These are phyloP conservation scores for Siderastrea siderea DNA, from an alignment of 92 coral and sea anemone species.

Conservation along the genomic window DNA sequence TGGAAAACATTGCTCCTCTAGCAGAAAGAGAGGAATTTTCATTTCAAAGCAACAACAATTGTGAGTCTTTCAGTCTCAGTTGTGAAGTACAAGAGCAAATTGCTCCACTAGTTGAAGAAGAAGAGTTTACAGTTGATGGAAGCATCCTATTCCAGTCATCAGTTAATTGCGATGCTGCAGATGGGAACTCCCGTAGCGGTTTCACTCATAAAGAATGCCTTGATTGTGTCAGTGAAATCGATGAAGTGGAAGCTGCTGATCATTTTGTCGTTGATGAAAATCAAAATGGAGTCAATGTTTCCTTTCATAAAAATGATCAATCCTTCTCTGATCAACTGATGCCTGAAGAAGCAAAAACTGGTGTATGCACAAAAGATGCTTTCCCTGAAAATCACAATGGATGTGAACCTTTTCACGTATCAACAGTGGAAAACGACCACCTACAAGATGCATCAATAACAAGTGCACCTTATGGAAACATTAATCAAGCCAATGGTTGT, in stretches of 20 bases:
- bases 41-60: background rate
- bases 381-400: background rate
- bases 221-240: slow-evolving; percentile 11
- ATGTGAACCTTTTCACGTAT: background rate
- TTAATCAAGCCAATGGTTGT: background rate
- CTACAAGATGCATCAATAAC: background rate
- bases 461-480: background rate
- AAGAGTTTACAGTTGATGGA: slow-evolving; percentile 29
- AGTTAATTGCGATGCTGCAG: background rate
- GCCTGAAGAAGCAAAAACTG: background rate
- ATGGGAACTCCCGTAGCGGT: background rate
- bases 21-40: slow-evolving; percentile 50
- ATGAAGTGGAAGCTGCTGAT: background rate
- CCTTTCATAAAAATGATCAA: background rate
- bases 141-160: slow-evolving; percentile 9
- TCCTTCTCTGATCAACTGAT: background rate
- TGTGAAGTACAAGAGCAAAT: background rate
- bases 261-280: slow-evolving; percentile 2
- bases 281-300: slow-evolving; percentile 15
- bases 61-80: background rate
- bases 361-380: background rate
- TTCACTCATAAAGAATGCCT: background rate
- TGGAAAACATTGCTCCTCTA: slow-evolving; percentile 39
- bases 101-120: slow-evolving; percentile 45
- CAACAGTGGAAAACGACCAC: background rate